These are phyloP conservation scores for Proales similis DNA, from an alignment of 1,140 invertebrate genomes.

Conservation along the genomic window DNA sequence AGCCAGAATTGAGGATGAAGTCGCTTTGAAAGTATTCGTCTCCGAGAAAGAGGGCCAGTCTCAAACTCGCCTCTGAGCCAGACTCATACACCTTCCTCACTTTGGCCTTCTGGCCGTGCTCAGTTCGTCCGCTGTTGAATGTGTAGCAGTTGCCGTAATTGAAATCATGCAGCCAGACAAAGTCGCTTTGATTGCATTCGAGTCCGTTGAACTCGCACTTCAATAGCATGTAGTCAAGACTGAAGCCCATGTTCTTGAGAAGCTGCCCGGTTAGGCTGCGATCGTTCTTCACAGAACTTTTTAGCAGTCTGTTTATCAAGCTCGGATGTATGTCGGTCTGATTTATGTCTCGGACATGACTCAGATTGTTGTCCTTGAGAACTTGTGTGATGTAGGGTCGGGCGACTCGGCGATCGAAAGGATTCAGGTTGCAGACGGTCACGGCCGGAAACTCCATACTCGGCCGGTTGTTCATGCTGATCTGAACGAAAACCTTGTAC, in stretches of 20 bases:
- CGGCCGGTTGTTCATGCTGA: conserved; percentile 1
- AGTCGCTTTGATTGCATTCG: conserved; percentile 34
- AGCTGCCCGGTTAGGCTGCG: conserved; percentile 6
- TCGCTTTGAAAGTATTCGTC: conserved; percentile 2
- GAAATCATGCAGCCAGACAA: conserved; percentile 15
- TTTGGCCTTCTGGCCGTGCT: neutral
- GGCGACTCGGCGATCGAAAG: conserved; percentile 18
- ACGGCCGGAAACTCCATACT: conserved; percentile 38
- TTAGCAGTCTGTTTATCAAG: conserved; percentile 39
- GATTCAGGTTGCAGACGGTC: conserved; percentile 16
- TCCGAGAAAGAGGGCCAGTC: conserved; percentile 19
- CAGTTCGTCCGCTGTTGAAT: conserved; percentile 38
- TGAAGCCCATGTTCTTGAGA: conserved; percentile 6
- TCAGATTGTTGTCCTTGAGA: conserved; percentile 39
- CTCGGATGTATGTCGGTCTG: conserved; percentile 13
- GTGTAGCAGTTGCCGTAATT: conserved; percentile 39
- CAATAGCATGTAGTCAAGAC: conserved; percentile 8
- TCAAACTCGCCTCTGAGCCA: conserved; percentile 6
- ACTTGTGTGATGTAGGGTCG: conserved; percentile 40
- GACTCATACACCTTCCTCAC: conserved; percentile 6
- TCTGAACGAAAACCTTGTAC: conserved; percentile 17
- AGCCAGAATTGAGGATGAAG: conserved; percentile 17
- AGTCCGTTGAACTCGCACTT: conserved; percentile 39
- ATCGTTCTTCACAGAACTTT: conserved; percentile 8
- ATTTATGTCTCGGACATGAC: conserved; percentile 3